A percentile compares a stretch with the other conserved stretches of the same genome.
These are phyloP conservation scores for Hycleus cichorii DNA, from an alignment of 1,140 invertebrate species.

Conservation along the genomic window DNA sequence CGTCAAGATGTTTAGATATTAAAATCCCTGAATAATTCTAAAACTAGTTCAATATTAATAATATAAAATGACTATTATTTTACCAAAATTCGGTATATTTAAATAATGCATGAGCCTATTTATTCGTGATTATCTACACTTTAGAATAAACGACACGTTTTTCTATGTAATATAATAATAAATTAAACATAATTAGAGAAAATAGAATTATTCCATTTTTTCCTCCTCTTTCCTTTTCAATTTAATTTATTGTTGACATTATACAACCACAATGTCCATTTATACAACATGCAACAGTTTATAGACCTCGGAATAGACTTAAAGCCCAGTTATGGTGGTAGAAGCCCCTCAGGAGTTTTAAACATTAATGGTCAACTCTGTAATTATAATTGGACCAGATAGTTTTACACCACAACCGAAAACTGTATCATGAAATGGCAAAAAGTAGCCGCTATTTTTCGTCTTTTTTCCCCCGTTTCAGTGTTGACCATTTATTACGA, in stretches of 20 bases:
- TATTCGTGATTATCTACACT: constrained; percentile 2
- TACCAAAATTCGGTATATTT: background rate
- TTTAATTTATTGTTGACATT: no score
- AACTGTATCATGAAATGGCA: no score
- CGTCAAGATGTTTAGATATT: constrained; percentile 3
- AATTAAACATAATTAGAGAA: no score
- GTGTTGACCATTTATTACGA: no score
- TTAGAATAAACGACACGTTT: constrained; percentile 5
- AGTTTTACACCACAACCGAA: no score
- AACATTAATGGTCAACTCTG: background rate
- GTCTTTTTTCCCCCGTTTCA: no score
- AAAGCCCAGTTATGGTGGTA: background rate
- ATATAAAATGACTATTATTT: constrained; percentile 1
- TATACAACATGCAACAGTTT: constrained; percentile 9
- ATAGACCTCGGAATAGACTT: constrained; percentile 4
- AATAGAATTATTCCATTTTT: no score
- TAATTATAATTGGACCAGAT: no score
- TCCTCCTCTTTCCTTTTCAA: no score
- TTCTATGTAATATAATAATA: background rate
- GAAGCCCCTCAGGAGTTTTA: background rate
- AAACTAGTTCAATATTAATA: constrained; percentile 1
- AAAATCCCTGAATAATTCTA: constrained; percentile 5
- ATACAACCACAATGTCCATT: background rate
- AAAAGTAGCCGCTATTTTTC: no score
- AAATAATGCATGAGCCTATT: constrained; percentile 4